These are phyloP conservation scores for Chrysina gloriosa DNA, from an alignment of 2,888 invertebrate species.

Conservation along the genomic window DNA sequence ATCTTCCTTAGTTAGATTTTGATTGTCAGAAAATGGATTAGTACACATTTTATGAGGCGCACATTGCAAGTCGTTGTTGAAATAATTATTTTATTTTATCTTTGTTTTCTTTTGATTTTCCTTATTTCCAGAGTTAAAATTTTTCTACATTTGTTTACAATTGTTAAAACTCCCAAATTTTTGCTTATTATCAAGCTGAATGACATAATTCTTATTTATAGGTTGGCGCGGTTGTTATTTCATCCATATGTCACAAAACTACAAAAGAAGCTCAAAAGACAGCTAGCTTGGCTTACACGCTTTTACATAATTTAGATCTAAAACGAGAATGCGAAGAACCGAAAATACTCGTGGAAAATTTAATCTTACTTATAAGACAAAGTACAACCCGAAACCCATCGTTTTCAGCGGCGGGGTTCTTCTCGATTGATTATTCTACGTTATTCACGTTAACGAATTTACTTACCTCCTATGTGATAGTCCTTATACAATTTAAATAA, in stretches of 20 bases:
- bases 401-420: constrained; percentile 21
- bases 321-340: not conserved
- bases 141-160: too few relatives aligned
- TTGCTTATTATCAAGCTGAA: too few relatives aligned
- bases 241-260: not conserved
- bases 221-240: not conserved
- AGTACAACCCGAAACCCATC: not conserved
- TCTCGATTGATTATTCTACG: constrained; percentile 1
- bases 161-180: too few relatives aligned
- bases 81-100: too few relatives aligned
- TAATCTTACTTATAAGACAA: not conserved
- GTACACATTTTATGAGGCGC: too few relatives aligned
- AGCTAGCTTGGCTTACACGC: not conserved
- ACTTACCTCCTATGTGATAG: constrained; percentile 12
- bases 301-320: not conserved
- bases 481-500: constrained; percentile 15
- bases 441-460: constrained; percentile 14
- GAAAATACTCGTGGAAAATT: not conserved
- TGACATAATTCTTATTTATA: too few relatives aligned
- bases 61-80: too few relatives aligned
- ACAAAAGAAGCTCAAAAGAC: not conserved
- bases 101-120: too few relatives aligned
- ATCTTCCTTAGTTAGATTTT: too few relatives aligned
- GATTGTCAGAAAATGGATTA: too few relatives aligned
- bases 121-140: too few relatives aligned